A percentile compares a stretch with the other conserved stretches of the same genome.
phyloP scores from a whole-genome alignment of 1,140 invertebrate species.

The Triops longicaudatus region DNA sequence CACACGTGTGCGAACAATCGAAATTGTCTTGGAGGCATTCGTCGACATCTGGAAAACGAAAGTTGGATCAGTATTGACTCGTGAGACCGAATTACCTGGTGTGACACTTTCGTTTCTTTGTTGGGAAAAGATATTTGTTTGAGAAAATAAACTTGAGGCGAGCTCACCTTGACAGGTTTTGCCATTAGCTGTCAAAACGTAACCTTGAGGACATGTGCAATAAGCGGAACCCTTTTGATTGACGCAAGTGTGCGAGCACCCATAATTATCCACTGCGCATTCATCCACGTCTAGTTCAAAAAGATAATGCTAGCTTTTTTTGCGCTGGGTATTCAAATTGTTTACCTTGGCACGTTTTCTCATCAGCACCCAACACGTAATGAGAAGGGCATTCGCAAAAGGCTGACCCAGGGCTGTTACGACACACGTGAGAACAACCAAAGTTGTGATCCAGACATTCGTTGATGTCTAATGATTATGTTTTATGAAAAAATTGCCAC shows the following conservation, averaged over 20 bases:
- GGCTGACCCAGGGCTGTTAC: conserved; percentile 32
- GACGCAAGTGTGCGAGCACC: conserved; percentile 31
- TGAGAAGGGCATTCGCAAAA: conserved; percentile 37
- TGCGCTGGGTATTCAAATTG: neutral
- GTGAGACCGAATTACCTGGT: no score
- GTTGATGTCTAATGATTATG: conserved; percentile 47
- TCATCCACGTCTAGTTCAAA: conserved; percentile 42
- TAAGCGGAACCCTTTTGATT: conserved; percentile 31
- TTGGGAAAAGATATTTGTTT: no score
- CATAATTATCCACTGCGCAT: conserved; percentile 34
- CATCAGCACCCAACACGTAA: conserved; percentile 39
- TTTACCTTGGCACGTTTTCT: conserved; percentile 42
- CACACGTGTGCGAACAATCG: conserved; percentile 55
- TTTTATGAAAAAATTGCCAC: neutral
- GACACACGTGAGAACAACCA: conserved; percentile 41
- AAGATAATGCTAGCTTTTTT: neutral
- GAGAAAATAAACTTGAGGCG: no score
- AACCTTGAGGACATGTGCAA: conserved; percentile 31
- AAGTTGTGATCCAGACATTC: conserved; percentile 48
- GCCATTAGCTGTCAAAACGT: conserved; percentile 1
- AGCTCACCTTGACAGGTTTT: conserved; percentile 29
- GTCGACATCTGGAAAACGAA: conserved; percentile 54
- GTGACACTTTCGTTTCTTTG: no score
- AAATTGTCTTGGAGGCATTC: conserved; percentile 59
- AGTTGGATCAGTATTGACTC: neutral